Conservation (phyloP, 1,140 invertebrate genomes). For the Melipona quadrifasciata region DNA sequence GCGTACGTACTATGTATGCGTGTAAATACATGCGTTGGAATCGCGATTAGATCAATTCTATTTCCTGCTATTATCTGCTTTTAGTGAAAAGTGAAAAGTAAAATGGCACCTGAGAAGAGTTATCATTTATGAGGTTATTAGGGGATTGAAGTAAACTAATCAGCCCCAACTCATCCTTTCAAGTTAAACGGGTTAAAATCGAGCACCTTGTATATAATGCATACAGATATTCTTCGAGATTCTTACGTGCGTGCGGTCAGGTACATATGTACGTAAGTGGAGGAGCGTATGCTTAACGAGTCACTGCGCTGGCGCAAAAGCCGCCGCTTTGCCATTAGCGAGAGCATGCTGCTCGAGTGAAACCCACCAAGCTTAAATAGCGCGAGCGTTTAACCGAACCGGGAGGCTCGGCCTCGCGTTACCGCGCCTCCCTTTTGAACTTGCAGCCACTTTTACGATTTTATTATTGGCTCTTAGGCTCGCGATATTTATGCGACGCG, state of each 20-base stretch:
- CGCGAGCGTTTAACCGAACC: conserved; percentile 64
- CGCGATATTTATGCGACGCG: conserved; percentile 69
- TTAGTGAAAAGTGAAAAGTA: no score
- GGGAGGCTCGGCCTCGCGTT: conserved; percentile 37
- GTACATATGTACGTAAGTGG: neutral
- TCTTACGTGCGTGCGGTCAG: conserved; percentile 1
- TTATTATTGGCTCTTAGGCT: conserved; percentile 71
- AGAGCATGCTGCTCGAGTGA: conserved; percentile 38
- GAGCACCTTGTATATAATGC: conserved; percentile 33
- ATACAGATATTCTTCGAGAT: conserved; percentile 21
- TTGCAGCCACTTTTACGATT: conserved; percentile 71
- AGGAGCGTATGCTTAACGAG: conserved; percentile 73
- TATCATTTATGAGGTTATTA: neutral
- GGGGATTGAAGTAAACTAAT: neutral
- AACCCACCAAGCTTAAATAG: conserved; percentile 69
- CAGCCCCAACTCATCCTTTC: neutral
- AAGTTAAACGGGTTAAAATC: conserved; percentile 8
- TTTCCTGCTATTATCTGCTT: no score
- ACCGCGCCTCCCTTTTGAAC: conserved; percentile 63
- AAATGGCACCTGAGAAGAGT: no score
- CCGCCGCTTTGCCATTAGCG: conserved; percentile 72
- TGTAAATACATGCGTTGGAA: no score
- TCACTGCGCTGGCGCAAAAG: conserved; percentile 61
- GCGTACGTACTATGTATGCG: no score
- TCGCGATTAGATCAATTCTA: no score